phyloP scores from a whole-genome alignment of 2,888 invertebrate species.

The Torymus texanus region DNA sequence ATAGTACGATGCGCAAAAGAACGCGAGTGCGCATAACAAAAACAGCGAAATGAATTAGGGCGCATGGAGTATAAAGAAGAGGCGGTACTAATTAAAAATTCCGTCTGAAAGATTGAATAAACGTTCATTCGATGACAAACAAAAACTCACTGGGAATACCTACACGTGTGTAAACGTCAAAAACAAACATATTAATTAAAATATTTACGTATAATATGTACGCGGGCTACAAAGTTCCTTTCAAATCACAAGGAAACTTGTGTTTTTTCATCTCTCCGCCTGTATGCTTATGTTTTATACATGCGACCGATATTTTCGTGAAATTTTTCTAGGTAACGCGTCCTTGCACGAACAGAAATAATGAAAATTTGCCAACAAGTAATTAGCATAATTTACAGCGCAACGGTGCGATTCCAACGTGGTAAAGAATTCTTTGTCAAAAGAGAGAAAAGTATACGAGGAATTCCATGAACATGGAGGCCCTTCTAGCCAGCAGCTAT shows the following conservation, averaged over 20 bases:
- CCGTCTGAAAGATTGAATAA: too few species aligned
- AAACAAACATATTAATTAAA: neutral
- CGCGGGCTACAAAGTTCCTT: neutral
- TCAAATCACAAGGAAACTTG: neutral
- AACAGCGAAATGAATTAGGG: too few species aligned
- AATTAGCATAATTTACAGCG: constrained; percentile 47
- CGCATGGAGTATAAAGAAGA: too few species aligned
- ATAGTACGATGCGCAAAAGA: too few species aligned
- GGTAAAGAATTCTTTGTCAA: constrained; percentile 16
- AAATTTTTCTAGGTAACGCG: constrained; percentile 6
- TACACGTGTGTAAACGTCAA: too few species aligned
- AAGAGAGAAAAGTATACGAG: neutral
- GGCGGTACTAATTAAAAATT: too few species aligned
- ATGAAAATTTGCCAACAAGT: constrained; percentile 45
- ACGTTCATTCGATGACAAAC: too few species aligned
- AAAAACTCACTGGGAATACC: too few species aligned
- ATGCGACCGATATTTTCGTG: neutral
- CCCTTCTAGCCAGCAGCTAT: neutral
- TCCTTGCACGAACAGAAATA: constrained; percentile 45
- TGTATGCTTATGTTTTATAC: too few species aligned
- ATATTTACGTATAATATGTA: neutral
- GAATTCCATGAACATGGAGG: constrained; percentile 15
- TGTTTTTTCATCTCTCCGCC: too few species aligned
- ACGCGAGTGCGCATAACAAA: too few species aligned
- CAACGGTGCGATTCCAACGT: constrained; percentile 21